phyloP scores from a whole-genome alignment of 1,140 invertebrate genomes.

The Neodiprion fabricii region DNA sequence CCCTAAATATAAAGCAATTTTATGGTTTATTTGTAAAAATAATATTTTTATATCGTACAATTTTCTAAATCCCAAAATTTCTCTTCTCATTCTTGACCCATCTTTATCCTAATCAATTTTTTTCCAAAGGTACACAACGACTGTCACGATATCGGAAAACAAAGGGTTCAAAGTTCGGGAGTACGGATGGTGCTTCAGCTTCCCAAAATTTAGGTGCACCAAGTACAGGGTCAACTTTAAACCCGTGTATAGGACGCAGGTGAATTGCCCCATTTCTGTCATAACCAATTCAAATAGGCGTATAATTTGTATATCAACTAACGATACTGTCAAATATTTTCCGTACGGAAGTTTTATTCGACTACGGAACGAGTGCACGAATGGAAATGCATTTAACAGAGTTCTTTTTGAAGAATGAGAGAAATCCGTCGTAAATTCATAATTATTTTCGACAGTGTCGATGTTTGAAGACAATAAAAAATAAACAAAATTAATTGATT shows the following conservation, averaged over 20 bases:
- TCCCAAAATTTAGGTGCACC: conserved; percentile 81
- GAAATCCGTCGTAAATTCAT: too few species aligned
- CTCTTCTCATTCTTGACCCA: background rate
- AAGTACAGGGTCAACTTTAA: conserved; percentile 82
- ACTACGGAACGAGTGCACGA: too few species aligned
- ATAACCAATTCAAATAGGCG: too few species aligned
- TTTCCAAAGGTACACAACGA: conserved; percentile 71
- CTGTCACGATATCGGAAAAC: conserved; percentile 76
- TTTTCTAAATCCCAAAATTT: background rate
- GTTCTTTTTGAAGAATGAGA: too few species aligned
- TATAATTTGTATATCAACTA: conserved; percentile 8
- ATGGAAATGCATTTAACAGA: too few species aligned
- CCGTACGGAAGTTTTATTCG: too few species aligned
- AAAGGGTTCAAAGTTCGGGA: conserved; percentile 82
- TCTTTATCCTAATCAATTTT: conserved; percentile 15
- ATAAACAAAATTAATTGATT: too few species aligned
- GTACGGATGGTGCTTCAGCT: conserved; percentile 81
- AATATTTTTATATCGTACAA: conserved; percentile 8
- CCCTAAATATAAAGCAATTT: background rate
- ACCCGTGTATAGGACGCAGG: conserved; percentile 73
- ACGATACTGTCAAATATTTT: too few species aligned
- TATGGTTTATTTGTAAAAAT: background rate
- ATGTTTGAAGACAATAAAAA: too few species aligned
- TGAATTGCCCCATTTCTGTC: conserved; percentile 31
- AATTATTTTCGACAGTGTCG: too few species aligned